Conservation (phyloP, 2,113 vertebrate species). For the Aspiorhynchus laticeps region DNA sequence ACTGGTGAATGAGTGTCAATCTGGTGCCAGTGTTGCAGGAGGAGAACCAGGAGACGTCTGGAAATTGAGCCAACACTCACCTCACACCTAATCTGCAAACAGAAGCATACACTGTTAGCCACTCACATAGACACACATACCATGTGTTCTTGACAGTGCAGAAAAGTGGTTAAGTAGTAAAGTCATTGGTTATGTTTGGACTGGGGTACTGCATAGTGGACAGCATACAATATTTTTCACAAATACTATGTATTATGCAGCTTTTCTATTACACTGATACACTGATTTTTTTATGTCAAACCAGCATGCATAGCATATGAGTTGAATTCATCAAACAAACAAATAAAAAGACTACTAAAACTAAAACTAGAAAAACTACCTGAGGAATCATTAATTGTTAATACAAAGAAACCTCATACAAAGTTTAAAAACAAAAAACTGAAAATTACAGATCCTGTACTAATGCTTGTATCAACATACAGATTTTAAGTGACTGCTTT, state of each 20-base stretch:
- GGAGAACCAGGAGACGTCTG: conserved; percentile 45
- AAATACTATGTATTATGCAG: not conserved
- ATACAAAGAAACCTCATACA: not conserved
- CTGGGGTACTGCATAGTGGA: not conserved
- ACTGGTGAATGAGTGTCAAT: conserved; percentile 48
- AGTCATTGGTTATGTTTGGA: not conserved
- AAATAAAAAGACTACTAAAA: no score
- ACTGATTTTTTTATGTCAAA: not conserved
- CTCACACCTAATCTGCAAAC: conserved; percentile 38
- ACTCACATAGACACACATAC: not conserved
- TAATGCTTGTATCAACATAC: not conserved
- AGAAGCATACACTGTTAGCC: conserved; percentile 20
- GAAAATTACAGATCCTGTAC: not conserved
- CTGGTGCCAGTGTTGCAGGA: conserved; percentile 18
- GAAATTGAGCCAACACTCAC: conserved; percentile 17
- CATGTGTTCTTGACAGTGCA: conserved; percentile 15
- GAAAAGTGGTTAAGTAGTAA: conserved; percentile 11
- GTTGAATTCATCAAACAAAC: not conserved
- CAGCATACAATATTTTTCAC: not conserved
- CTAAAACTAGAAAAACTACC: no score
- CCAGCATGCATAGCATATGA: not conserved
- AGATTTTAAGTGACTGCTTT: not conserved
- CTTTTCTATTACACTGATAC: not conserved
- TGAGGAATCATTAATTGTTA: not conserved
- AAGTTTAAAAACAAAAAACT: not conserved